Evolutionary conservation across 2,797 vertebrate genomes (phyloP).

Genomic region (Pteropus rufus): DNA sequence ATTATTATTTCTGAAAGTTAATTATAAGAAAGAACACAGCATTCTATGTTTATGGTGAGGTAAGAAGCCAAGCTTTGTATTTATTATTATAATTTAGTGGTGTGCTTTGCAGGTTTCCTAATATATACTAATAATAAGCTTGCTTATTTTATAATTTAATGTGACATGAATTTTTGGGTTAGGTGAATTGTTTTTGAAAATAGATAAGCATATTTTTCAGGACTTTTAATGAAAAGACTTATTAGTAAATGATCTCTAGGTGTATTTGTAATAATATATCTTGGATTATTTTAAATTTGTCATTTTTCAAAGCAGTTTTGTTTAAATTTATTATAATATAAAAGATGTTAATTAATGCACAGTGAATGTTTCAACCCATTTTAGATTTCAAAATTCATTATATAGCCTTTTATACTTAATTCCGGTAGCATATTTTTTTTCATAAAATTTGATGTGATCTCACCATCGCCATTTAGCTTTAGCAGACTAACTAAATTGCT

Average conservation of each 20-base stretch:
- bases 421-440: conserved; percentile 52
- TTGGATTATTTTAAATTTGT: conserved; percentile 15
- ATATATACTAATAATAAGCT: conserved; percentile 51
- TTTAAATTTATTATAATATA: conserved; percentile 1
- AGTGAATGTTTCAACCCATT: conserved; percentile 52
- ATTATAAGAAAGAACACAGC: conserved; percentile 37
- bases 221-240: neutral
- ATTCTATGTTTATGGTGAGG: conserved; percentile 41
- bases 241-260: neutral
- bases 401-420: conserved; percentile 61
- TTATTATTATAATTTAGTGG: conserved; percentile 56
- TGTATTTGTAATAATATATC: neutral
- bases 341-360: conserved; percentile 20
- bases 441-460: conserved; percentile 52
- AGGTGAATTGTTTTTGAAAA: conserved; percentile 17
- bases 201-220: neutral
- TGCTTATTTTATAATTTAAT: conserved; percentile 51
- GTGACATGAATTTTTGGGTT: conserved; percentile 29
- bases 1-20: conserved; percentile 57
- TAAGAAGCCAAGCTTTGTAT: conserved; percentile 26
- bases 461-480: conserved; percentile 72
- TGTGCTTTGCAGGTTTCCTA: conserved; percentile 50
- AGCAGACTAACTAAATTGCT: conserved; percentile 77
- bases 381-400: conserved; percentile 52
- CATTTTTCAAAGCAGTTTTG: neutral